Conservation (phyloP, 2,797 vertebrate species). For the Margarornis squamiger region DNA sequence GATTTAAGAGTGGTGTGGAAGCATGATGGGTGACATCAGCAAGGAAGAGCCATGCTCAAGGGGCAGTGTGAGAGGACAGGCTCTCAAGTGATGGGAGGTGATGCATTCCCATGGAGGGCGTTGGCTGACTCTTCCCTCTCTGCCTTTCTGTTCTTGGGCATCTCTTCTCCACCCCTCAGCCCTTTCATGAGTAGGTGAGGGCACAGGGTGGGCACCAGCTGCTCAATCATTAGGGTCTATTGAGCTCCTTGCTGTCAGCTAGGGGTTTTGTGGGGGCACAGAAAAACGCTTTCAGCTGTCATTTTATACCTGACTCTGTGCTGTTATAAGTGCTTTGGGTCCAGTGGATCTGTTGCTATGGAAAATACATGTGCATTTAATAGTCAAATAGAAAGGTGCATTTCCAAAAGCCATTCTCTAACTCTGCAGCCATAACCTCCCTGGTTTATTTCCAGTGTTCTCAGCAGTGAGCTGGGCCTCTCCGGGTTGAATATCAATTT, state of each 20-base stretch:
- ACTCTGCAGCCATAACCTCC: background rate
- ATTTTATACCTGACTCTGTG: background rate
- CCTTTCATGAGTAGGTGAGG: background rate
- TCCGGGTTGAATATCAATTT: background rate
- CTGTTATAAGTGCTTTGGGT: background rate
- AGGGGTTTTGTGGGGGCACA: background rate
- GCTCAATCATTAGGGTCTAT: background rate
- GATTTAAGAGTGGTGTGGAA: background rate
- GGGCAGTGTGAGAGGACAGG: background rate
- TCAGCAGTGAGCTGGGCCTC: background rate
- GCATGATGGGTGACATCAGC: background rate
- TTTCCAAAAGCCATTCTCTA: background rate
- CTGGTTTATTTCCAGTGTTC: background rate
- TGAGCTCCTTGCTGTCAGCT: background rate
- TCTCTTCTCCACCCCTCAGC: background rate
- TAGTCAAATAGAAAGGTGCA: background rate
- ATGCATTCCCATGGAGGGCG: background rate
- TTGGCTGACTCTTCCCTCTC: background rate
- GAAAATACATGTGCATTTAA: background rate
- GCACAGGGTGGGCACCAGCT: accelerated
- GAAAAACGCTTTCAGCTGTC: background rate
- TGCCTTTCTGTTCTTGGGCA: background rate
- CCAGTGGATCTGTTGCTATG: background rate
- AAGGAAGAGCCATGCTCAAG: background rate
- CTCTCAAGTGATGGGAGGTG: background rate